Evolutionary conservation across 2,113 vertebrate genomes (phyloP).

Genomic region (Neodontobutis hainanensis): DNA sequence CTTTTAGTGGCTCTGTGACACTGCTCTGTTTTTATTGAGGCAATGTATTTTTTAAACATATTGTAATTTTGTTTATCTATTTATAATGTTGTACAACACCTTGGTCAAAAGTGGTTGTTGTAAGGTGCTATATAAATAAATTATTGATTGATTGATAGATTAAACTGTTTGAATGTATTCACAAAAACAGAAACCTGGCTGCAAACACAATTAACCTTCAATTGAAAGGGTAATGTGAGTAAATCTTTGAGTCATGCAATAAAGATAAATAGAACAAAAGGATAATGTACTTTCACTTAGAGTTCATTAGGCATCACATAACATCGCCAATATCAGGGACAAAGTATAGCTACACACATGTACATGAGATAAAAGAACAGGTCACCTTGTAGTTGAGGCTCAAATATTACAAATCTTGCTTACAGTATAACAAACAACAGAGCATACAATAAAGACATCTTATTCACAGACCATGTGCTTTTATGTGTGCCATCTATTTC

Average conservation of each 20-base stretch:
- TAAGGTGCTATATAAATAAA: too few species aligned
- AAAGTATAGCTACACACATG: conserved; percentile 2
- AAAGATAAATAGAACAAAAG: not conserved
- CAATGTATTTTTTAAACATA: too few species aligned
- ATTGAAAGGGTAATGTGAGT: conserved; percentile 10
- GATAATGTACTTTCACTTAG: not conserved
- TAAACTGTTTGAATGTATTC: conserved; percentile 25
- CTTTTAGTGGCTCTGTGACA: too few species aligned
- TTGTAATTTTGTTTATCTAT: not conserved
- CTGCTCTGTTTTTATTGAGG: too few species aligned
- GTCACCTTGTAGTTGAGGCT: conserved; percentile 11
- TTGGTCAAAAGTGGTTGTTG: too few species aligned
- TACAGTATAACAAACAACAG: not conserved
- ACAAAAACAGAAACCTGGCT: conserved; percentile 13
- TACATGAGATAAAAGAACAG: conserved; percentile 9
- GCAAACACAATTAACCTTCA: conserved; percentile 41
- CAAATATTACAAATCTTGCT: not conserved
- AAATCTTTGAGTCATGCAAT: conserved; percentile 3
- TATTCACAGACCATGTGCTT: not conserved
- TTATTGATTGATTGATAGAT: conserved; percentile 1
- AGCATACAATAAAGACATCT: not conserved
- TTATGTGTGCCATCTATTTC: conserved; percentile 22
- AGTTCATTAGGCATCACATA: not conserved
- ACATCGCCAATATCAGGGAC: conserved; percentile 12
- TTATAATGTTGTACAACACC: too few species aligned